These are phyloP conservation scores for Microctonus aethiopoides DNA, from an alignment of 2,888 invertebrate species.

Conservation along the genomic window DNA sequence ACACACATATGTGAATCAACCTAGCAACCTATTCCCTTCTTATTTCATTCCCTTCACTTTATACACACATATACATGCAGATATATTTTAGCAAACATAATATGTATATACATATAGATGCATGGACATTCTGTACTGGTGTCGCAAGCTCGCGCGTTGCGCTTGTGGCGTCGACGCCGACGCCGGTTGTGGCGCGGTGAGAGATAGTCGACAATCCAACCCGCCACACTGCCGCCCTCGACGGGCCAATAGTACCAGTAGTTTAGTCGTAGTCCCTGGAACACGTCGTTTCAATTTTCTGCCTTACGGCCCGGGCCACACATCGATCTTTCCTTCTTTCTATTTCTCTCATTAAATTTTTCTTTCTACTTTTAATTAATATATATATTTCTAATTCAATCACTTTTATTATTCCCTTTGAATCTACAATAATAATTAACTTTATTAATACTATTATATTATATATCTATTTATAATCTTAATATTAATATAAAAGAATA, in stretches of 20 bases:
- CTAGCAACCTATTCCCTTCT: neutral
- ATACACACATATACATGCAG: neutral
- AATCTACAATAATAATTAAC: too few relatives aligned
- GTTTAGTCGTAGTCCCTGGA: constrained; percentile 57
- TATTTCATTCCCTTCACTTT: neutral
- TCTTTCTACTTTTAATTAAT: neutral
- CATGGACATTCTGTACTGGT: neutral
- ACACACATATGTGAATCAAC: constrained; percentile 6
- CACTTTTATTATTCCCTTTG: constrained; percentile 34
- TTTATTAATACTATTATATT: neutral
- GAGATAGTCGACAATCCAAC: constrained; percentile 27
- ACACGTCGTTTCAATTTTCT: constrained; percentile 43
- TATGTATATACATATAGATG: neutral
- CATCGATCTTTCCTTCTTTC: neutral
- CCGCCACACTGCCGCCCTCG: constrained; percentile 48
- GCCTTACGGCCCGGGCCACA: neutral
- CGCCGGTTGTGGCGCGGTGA: constrained; percentile 46
- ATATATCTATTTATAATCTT: too few relatives aligned
- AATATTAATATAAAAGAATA: too few relatives aligned
- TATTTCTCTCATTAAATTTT: neutral
- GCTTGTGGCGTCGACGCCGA: constrained; percentile 37
- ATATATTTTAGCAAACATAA: too few relatives aligned
- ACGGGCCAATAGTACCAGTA: constrained; percentile 47
- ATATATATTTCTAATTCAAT: constrained; percentile 31
- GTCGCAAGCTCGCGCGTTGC: constrained; percentile 29